These are phyloP conservation scores for Sapajus apella DNA, from an alignment of 2,113 vertebrate species.

Conservation along the genomic window DNA sequence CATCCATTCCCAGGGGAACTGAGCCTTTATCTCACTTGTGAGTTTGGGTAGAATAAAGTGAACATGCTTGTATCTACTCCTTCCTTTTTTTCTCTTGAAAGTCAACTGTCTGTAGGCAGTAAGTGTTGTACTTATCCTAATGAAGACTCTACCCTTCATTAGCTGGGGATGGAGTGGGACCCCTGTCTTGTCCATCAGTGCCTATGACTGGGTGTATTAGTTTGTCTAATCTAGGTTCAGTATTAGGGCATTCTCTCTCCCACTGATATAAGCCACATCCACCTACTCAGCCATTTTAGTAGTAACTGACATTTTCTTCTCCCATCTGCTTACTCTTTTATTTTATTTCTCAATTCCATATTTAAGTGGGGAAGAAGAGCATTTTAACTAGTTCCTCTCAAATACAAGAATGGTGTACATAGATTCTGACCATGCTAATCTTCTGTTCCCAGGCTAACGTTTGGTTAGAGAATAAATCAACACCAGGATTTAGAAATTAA, in stretches of 20 bases:
- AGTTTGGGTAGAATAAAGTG: background rate
- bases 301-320: background rate
- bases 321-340: background rate
- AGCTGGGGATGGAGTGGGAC: background rate
- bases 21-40: background rate
- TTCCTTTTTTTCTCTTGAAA: background rate
- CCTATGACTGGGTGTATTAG: background rate
- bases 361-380: background rate
- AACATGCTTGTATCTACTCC: background rate
- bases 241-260: background rate
- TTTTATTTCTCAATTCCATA: background rate
- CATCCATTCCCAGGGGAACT: background rate
- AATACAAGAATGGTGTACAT: background rate
- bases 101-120: background rate
- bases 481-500: background rate
- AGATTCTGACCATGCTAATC: constrained; percentile 9
- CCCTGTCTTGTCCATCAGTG: background rate
- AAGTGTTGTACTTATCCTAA: background rate
- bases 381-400: background rate
- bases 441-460: background rate
- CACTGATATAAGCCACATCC: background rate
- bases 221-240: background rate
- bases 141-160: background rate
- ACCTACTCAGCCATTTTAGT: background rate
- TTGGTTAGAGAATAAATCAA: constrained; percentile 38